Evolutionary conservation across 2,797 vertebrate species (phyloP).

Genomic region (Cryptoblepharus egeriae): DNA sequence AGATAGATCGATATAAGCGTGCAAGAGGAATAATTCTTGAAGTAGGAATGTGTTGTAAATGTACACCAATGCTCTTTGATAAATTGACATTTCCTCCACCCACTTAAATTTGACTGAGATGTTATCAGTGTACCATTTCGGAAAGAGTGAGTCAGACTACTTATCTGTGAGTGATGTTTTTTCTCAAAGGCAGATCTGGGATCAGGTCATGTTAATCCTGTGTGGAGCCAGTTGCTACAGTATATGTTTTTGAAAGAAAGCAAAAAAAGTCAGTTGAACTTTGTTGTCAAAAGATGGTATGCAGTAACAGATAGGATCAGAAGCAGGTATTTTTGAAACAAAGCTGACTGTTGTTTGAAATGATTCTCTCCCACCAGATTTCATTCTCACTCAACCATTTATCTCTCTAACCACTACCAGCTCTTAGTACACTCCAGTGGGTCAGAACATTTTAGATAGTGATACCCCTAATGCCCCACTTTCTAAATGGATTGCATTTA

Average conservation of each 20-base stretch:
- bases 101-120: background rate
- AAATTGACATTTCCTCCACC: background rate
- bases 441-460: background rate
- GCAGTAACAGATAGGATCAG: background rate
- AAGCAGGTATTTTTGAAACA: background rate
- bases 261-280: background rate
- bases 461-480: no score
- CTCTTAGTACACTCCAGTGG: background rate
- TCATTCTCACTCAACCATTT: background rate
- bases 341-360: background rate
- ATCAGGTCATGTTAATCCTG: constrained; percentile 10
- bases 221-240: background rate
- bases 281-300: background rate
- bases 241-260: background rate
- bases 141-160: constrained; percentile 11
- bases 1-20: background rate
- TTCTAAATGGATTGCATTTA: no score
- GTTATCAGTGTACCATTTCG: background rate
- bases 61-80: background rate
- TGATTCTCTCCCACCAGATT: background rate
- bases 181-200: background rate
- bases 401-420: background rate
- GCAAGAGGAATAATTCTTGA: background rate
- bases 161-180: background rate
- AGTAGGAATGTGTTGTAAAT: background rate